Evolutionary conservation across 2,113 vertebrate genomes (phyloP).

Genomic region (Rhegmatorhina hoffmannsi): DNA sequence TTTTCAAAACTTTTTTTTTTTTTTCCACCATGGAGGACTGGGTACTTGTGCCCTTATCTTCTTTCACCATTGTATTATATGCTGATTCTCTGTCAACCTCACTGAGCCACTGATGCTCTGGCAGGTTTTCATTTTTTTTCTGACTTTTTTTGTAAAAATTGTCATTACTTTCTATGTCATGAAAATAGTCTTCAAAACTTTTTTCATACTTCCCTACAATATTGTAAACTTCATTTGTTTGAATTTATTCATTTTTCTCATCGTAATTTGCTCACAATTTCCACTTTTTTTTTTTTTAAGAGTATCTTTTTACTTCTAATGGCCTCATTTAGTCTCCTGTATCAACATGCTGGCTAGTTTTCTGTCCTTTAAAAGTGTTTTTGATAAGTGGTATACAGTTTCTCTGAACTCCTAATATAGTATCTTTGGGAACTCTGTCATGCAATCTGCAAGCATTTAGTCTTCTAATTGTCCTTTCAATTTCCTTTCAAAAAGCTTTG

Average conservation of each 20-base stretch:
- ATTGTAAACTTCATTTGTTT: not conserved
- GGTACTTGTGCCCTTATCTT: not conserved
- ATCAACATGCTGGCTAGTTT: not conserved
- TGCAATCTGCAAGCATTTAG: not conserved
- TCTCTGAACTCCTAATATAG: not conserved
- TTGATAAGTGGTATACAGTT: constrained; percentile 18
- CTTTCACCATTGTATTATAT: not conserved
- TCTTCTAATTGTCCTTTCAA: not conserved
- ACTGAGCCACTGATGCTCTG: not conserved
- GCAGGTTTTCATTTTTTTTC: not conserved
- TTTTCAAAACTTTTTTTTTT: not conserved
- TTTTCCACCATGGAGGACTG: rapidly evolving
- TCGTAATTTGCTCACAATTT: not conserved
- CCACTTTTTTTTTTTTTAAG: not conserved
- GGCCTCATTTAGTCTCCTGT: not conserved
- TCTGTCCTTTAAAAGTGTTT: not conserved
- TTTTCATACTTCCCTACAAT: not conserved
- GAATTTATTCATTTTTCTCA: not conserved
- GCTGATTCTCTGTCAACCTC: not conserved
- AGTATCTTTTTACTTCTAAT: constrained; percentile 21
- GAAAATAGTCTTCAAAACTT: not conserved
- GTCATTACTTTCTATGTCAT: not conserved
- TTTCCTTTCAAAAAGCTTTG: constrained; percentile 26
- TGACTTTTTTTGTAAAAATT: not conserved
- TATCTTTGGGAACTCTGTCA: not conserved